phyloP scores from a whole-genome alignment of 2,888 invertebrate genomes.

The Sarcophaga carnaria region DNA sequence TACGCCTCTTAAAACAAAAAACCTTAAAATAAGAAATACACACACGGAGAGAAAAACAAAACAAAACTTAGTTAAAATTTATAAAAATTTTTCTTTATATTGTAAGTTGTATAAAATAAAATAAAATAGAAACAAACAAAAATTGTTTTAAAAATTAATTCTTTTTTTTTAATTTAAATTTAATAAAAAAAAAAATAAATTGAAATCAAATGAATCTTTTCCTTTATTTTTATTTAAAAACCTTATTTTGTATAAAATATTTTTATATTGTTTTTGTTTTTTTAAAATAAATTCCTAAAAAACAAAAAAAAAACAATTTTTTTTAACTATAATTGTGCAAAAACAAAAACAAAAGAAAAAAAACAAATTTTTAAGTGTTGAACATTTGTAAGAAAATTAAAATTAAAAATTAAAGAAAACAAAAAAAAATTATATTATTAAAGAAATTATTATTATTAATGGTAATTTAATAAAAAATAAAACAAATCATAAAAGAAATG shows the following conservation, averaged over 20 bases:
- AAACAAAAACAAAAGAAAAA: not conserved
- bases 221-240: too few species aligned
- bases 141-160: slow-evolving; percentile 1
- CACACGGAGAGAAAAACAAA: slow-evolving; percentile 11
- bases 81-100: slow-evolving; percentile 57
- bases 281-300: slow-evolving; percentile 41
- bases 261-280: slow-evolving; percentile 25
- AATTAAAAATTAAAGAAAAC: slow-evolving; percentile 45
- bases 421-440: slow-evolving; percentile 37
- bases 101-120: slow-evolving; percentile 63
- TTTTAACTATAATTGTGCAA: slow-evolving; percentile 65
- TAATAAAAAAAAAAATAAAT: not conserved
- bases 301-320: not conserved
- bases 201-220: not conserved
- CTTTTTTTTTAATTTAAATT: slow-evolving; percentile 38
- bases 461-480: slow-evolving; percentile 56
- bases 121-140: slow-evolving; percentile 11
- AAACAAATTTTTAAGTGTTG: slow-evolving; percentile 66
- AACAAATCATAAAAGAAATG: slow-evolving; percentile 43
- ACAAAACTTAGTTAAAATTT: slow-evolving; percentile 58
- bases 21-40: slow-evolving; percentile 17
- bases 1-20: slow-evolving; percentile 56
- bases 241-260: not conserved
- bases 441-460: slow-evolving; percentile 48
- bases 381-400: slow-evolving; percentile 66